Percentiles rank a stretch among this genome's conserved stretches.
Conservation (phyloP, 2,797 vertebrate species). For the Xenopus petersii region DNA sequence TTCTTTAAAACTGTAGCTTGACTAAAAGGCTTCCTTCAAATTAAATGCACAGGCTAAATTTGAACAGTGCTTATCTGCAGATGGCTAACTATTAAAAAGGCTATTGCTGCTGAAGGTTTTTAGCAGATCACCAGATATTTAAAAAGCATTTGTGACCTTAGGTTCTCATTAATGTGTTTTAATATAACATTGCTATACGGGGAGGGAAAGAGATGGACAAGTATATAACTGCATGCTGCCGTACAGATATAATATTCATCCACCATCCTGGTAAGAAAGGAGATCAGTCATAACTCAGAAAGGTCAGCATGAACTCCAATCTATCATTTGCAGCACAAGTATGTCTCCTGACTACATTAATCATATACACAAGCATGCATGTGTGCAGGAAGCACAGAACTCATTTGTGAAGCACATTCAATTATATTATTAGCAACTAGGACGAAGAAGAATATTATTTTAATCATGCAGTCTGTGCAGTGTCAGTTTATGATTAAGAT, state of each 20-base stretch:
- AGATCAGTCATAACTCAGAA: constrained; percentile 33
- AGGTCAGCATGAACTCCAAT: constrained; percentile 38
- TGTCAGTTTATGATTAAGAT: too few relatives aligned
- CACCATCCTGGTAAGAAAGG: constrained; percentile 10
- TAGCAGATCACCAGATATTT: not conserved
- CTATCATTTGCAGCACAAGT: constrained; percentile 21
- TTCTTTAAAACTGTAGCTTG: constrained; percentile 6
- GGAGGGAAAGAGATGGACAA: not conserved
- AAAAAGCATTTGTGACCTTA: not conserved
- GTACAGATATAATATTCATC: constrained; percentile 14
- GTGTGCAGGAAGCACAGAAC: too few relatives aligned
- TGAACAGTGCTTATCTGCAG: not conserved
- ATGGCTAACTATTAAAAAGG: not conserved
- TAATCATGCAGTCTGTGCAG: too few relatives aligned
- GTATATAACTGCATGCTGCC: constrained; percentile 6
- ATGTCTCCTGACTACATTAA: constrained; percentile 23
- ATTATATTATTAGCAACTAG: too few relatives aligned
- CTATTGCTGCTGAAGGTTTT: not conserved
- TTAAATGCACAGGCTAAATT: too few relatives aligned
- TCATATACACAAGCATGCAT: constrained; percentile 1
- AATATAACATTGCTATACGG: constrained; percentile 4
- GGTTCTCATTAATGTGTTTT: not conserved
- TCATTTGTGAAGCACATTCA: too few relatives aligned
- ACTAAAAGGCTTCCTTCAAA: not conserved
- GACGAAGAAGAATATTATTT: too few relatives aligned